These are phyloP conservation scores for Leptopilina boulardi DNA, from an alignment of 1,140 invertebrate genomes.

Conservation along the genomic window DNA sequence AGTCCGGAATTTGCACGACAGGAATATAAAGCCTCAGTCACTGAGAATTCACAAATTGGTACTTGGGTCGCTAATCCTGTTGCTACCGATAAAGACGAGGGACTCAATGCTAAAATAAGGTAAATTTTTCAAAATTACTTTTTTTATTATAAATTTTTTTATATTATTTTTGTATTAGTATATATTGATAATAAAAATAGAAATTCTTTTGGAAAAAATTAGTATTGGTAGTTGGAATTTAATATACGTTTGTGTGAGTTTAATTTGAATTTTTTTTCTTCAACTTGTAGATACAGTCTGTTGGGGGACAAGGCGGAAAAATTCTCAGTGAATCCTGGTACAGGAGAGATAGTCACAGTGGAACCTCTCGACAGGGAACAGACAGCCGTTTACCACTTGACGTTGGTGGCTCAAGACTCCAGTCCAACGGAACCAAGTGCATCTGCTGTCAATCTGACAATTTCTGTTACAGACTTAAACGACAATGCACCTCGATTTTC, in stretches of 20 bases:
- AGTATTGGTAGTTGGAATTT: not conserved
- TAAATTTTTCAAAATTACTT: slow-evolving; percentile 59
- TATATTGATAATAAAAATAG: no score
- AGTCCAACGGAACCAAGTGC: slow-evolving; percentile 88
- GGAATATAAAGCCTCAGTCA: slow-evolving; percentile 85
- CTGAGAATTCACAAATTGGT: slow-evolving; percentile 86
- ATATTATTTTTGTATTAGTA: no score
- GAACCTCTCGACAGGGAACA: slow-evolving; percentile 87
- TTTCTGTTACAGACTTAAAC: slow-evolving; percentile 88
- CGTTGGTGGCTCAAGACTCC: slow-evolving; percentile 90
- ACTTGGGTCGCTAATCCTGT: slow-evolving; percentile 83
- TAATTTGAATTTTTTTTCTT: not conserved
- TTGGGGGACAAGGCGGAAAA: slow-evolving; percentile 86
- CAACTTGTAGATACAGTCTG: slow-evolving; percentile 81
- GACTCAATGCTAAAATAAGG: slow-evolving; percentile 89
- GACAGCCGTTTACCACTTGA: slow-evolving; percentile 85
- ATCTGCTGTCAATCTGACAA: slow-evolving; percentile 87
- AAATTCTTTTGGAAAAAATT: no score
- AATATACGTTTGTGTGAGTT: not conserved
- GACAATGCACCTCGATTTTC: slow-evolving; percentile 91
- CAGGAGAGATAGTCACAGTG: slow-evolving; percentile 85
- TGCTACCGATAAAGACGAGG: slow-evolving; percentile 88
- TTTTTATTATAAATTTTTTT: no score
- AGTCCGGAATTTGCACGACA: slow-evolving; percentile 88
- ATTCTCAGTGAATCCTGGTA: slow-evolving; percentile 85